Base-by-base conservation (phyloP, 2,888 invertebrate species). In the Sthenelais limicola region DNA sequence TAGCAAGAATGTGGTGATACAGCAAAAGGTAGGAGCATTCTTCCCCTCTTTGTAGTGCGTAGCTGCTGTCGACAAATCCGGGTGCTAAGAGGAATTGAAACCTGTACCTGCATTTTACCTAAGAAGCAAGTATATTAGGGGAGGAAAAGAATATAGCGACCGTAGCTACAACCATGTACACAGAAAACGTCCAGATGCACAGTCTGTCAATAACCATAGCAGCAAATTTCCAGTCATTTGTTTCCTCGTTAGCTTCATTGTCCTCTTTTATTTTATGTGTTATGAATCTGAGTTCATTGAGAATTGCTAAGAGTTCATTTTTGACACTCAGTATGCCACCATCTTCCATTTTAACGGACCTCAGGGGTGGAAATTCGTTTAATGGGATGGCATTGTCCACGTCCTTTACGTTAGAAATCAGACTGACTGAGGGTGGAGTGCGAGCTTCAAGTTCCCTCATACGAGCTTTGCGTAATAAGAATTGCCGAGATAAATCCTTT, bases 371-470 rank as follows among this genome's bases (percentile, higher is more conserved):
- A 54, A 73, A 77, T 66, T 71, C 77, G 47, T 74, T 73, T 12
- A 78, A 72, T 4, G 80, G 80, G 35, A 80, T 80, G 43, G 76
- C 76, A 62, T 80, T 80, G 76, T 80, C 80, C 24, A 80, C 76
- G 73, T 80, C 79, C 48, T 76, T 77, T 51, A 80, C 75, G 62
- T 80, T 80, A n/a, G 79, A 78, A 51, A 80, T 76, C 47, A 80
- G 74, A 54, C 79, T 80, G n/a, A 77, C 71, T 9, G 79, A 80
- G 2, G 78, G 79, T 12, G 80, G 80, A 3, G 73, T 76, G 33
- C 76, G 75, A 3, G 78, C 73, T 35, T 78, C 79, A 2, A 80
- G 76, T 47, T 80, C 79, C 2, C 80, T 75, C 74, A 80, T 77
- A 12, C 73, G 69, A 9, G 79, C 78, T 72, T 80, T 80, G 12